phyloP scores from a whole-genome alignment of 2,113 vertebrate genomes.

The Saimiri boliviensis region DNA sequence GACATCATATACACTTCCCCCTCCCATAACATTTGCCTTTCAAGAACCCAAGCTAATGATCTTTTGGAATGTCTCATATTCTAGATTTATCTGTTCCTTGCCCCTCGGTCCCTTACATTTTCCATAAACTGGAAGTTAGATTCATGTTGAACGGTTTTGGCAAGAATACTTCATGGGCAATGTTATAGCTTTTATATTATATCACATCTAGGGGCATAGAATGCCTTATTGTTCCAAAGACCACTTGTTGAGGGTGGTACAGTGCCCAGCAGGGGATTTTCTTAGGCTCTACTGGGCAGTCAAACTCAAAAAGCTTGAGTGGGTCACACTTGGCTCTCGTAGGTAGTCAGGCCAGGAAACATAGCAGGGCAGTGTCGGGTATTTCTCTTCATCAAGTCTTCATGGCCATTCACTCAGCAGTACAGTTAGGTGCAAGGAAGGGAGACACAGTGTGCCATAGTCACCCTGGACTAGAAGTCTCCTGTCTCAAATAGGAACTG shows the following conservation, averaged over 20 bases:
- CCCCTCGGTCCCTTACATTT: not conserved
- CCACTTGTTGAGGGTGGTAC: not conserved
- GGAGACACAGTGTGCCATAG: not conserved
- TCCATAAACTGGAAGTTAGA: not conserved
- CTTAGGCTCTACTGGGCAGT: not conserved
- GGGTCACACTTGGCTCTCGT: not conserved
- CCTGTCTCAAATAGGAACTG: not conserved
- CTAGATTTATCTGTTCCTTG: not conserved
- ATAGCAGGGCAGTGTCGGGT: not conserved
- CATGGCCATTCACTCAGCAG: not conserved
- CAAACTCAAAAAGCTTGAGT: not conserved
- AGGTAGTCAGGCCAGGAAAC: not conserved
- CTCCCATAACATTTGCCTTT: not conserved
- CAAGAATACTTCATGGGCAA: not conserved
- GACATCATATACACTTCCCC: not conserved
- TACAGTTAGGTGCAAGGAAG: not conserved
- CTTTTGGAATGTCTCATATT: not conserved
- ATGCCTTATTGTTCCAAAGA: not conserved
- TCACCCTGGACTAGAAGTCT: not conserved
- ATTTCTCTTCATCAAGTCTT: not conserved
- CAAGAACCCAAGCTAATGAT: not conserved
- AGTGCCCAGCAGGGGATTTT: not conserved
- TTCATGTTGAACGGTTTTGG: not conserved
- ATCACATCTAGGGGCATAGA: not conserved
- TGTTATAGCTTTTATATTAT: not conserved